A percentile compares a stretch with the other conserved stretches of the same genome.
Evolutionary conservation across 2,113 vertebrate genomes (phyloP).

Genomic region (Tragelaphus buxtoni): DNA sequence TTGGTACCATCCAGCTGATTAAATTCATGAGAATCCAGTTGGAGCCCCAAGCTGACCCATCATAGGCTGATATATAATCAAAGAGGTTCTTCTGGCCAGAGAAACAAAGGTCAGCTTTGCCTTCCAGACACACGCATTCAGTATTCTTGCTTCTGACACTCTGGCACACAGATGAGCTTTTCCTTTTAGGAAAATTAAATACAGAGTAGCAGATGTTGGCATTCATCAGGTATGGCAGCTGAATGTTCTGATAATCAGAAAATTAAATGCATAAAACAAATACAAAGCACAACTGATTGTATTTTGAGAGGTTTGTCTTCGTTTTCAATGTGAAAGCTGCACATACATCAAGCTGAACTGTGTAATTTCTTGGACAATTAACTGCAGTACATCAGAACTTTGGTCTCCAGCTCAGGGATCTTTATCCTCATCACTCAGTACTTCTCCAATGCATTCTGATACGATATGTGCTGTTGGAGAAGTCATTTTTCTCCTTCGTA

Average conservation of each 20-base stretch:
- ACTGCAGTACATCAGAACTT: not conserved
- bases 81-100: not conserved
- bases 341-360: not conserved
- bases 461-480: not conserved
- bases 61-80: not conserved
- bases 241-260: slow-evolving; percentile 28
- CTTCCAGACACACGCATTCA: not conserved
- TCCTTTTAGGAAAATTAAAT: slow-evolving; percentile 50
- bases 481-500: not conserved
- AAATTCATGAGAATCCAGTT: not conserved
- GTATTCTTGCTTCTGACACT: not conserved
- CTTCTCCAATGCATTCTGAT: not conserved
- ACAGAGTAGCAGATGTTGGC: slow-evolving; percentile 35
- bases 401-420: not conserved
- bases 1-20: not conserved
- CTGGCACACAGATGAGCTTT: not conserved
- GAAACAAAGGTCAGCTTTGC: not conserved
- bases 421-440: not conserved
- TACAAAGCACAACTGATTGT: not conserved
- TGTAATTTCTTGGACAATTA: not conserved
- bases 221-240: not conserved
- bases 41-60: not conserved
- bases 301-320: not conserved
- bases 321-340: not conserved
- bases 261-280: not conserved